Base-by-base conservation (phyloP, 2,888 invertebrate species). In the Habrosyne pyritoides region DNA sequence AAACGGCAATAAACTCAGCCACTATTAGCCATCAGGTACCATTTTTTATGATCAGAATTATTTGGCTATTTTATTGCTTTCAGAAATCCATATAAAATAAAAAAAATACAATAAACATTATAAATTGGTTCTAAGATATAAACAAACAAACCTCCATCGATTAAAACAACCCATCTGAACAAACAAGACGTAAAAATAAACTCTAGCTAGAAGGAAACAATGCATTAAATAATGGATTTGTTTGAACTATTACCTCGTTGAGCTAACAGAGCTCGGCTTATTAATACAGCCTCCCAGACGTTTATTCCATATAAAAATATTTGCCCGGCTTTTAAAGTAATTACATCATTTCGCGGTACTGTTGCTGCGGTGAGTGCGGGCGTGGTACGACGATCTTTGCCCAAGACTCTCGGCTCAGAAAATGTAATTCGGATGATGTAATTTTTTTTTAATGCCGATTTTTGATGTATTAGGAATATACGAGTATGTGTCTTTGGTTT, bases 281-380 rank as follows among this genome's bases (percentile, higher is more conserved):
- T 77, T 83, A 83, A 79, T 75, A 80, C 80, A 73, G 74, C 71
- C 75, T 73, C 63, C 53, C 73, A 78, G 77, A 82, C 82, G 75
- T 77, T 83, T 78, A 83, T 81, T 77, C 75, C 77, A 69, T 85
- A 83, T 83, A 84, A 86, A 88, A 91, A 88, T 88, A 87, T 91
- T 89, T 89, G 86, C 84, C 66, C 67, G 71, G 84, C 91, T 91
- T 89, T 90, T 83, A 90, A 81, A 84, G 84, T 91, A 89, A 91
- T 91, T 89, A 88, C 86, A 79, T 84, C 76, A 83, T 84, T 73
- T 67, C 71, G 69, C 64, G 66, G 73, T 66, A 60, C 68, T 63
- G 71, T 71, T 72, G 57, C 57, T 61, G 58, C 56, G 53, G 48
- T 7, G 52, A 52, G 56, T 57, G 69, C 69, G 60, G 71, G 56